Evolutionary conservation across 2,113 vertebrate species (phyloP), one percentile per base, ranked within the genome.

Genomic region (Garra rufa): DNA sequence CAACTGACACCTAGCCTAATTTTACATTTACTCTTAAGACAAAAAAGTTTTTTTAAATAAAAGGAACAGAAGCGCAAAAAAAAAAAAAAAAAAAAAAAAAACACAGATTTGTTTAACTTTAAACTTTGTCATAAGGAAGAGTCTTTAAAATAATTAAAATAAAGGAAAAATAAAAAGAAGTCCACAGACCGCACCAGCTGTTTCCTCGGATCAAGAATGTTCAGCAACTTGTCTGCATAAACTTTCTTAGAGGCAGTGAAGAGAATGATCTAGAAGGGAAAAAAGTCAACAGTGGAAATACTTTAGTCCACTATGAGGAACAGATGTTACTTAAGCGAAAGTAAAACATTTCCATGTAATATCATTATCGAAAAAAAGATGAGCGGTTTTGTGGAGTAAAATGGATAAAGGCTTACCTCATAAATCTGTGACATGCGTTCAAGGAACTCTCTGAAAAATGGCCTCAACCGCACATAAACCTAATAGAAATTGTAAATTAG

Each of bases 241-340:
- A 99, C 98, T 94, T 99, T 99, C 95, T 99, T 99, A 90, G 98
- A 99, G 90, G 98, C 98, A 89, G 98, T 99, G 90, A 99, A 99
- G 92, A 99, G 97, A 91, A 99, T 99, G 89, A 99, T 99, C 98
- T 99, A 57, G 6, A 85, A 76, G 71, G 50, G 52, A 11, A 50
- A 14, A 59, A 59, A 26, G 24, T 5, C 63, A 52, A 24, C 2
- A 38, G 26, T 41, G 59, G 7, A 9, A 50, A 11, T 73, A 76
- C 30, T 34, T 69, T 7, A 8, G 14, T 87, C 1, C 34, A 46
- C 59, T 77, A 28, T 83, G 57, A 83, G 17, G 2, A 77, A 43
- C 44, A 59, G 28, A 86, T 69, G 77, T 76, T 28, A 21, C 26
- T 21, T n/a, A 28, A n/a, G 14, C 21, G 1, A 34, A 28, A 8